phyloP scores from a whole-genome alignment of 2,113 vertebrate species.

The Illadopsis cleaveri region DNA sequence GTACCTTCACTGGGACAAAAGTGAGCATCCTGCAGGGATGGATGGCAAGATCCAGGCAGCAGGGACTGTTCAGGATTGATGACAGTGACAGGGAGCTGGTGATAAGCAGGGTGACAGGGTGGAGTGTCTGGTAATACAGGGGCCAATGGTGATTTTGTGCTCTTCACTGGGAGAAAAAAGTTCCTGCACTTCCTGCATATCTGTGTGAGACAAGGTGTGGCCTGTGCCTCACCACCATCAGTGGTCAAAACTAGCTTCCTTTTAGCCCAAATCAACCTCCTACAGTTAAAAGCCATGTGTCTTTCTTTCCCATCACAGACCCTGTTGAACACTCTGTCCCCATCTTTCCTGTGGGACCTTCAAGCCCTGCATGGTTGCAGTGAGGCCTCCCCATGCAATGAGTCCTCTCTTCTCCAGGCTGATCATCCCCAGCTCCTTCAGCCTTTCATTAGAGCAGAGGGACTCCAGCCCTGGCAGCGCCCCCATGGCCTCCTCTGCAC shows the following conservation, averaged over 20 bases:
- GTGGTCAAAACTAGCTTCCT: neutral
- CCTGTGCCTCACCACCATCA: too few species aligned
- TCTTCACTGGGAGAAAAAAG: too few species aligned
- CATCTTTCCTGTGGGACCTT: neutral
- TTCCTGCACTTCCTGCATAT: too few species aligned
- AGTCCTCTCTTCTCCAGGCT: neutral
- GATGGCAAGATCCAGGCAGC: neutral
- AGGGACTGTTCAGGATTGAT: fast-evolving
- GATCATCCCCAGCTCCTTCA: neutral
- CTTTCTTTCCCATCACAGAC: neutral
- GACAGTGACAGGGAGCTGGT: too few species aligned
- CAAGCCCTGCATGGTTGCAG: fast-evolving
- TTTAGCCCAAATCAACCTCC: neutral
- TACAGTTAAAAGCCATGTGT: neutral
- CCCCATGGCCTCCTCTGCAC: neutral
- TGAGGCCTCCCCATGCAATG: neutral
- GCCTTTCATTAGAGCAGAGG: neutral
- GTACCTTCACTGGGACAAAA: neutral
- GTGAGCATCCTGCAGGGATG: neutral
- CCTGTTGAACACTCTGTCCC: neutral
- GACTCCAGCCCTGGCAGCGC: neutral
- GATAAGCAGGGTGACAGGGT: too few species aligned
- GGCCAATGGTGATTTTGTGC: neutral
- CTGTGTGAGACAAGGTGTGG: too few species aligned
- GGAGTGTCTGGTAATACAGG: too few species aligned